phyloP scores from a whole-genome alignment of 1,140 invertebrate genomes.

The Wiebesia pumilae region DNA sequence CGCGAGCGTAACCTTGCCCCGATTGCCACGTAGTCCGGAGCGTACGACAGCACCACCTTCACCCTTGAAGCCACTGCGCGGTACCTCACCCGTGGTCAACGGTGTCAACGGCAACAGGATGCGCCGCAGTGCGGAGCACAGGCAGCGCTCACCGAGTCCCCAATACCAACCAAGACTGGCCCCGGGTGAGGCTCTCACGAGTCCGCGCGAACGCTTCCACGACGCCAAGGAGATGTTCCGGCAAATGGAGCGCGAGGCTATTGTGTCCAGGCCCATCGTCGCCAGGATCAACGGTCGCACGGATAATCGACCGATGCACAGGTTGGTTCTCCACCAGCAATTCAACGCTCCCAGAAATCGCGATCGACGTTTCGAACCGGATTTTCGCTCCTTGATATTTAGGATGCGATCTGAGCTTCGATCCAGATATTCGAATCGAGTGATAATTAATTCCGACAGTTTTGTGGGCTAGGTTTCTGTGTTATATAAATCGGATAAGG shows the following conservation, averaged over 20 bases:
- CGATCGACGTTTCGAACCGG: not conserved
- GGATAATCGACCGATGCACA: conserved; percentile 29
- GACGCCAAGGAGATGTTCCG: conserved; percentile 90
- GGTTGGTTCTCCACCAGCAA: not conserved
- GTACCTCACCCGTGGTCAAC: conserved; percentile 26
- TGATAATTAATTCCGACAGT: not conserved
- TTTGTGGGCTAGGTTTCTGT: not conserved
- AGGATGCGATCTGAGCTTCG: not conserved
- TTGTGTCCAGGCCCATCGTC: conserved; percentile 73
- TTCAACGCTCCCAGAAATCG: too few species aligned
- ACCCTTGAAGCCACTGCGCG: conserved; percentile 50
- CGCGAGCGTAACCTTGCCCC: conserved; percentile 67
- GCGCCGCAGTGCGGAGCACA: conserved; percentile 67
- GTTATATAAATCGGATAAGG: not conserved
- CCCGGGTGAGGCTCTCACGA: conserved; percentile 63
- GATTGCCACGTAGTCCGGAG: conserved; percentile 69
- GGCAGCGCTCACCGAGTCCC: conserved; percentile 76
- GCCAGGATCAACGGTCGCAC: conserved; percentile 56
- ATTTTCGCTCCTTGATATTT: not conserved
- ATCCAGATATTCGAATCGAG: not conserved
- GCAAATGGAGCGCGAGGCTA: conserved; percentile 83
- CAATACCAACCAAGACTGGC: conserved; percentile 71
- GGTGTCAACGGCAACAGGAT: conserved; percentile 52
- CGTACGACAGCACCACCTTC: conserved; percentile 58
- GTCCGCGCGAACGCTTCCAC: conserved; percentile 85